Base-by-base conservation (phyloP, 2,113 vertebrate genomes). In the Haemorhous mexicanus region DNA sequence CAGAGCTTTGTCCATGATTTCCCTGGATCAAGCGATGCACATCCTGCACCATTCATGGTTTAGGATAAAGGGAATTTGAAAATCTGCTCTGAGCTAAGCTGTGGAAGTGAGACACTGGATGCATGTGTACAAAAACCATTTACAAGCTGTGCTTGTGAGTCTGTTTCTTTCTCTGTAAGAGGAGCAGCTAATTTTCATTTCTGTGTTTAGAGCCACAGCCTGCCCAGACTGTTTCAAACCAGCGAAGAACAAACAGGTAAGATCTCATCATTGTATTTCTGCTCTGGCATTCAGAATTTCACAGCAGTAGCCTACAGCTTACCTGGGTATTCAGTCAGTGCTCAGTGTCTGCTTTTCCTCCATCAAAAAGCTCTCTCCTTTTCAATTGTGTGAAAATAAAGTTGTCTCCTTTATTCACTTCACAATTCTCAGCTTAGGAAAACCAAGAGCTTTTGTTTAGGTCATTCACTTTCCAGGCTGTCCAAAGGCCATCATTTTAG, bases 221-320 rank as follows among this genome's bases (percentile, higher is more conserved):
- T 99, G 99, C 90, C 98, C 98, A 6, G 98, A 98, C 96, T 99
- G 99, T 97, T 99, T 99, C 98, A 99, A 98, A 95, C 98, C 98
- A 95, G 98, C 98, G 1, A 99, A 99, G 97, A 99, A 99, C 97
- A 99, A 99, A 96, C 98, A 98, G 98, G 99, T 99, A 98, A 97
- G 97, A 59, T 44, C 84, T 91, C 68, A 28, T 41, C 46, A 21
- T 6, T 44, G 14, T 27, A 74, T 58, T 94, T 94, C 77, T 73
- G 89, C 58, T 87, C 80, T 56, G 49, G 46, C 79, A 43, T 83
- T 62, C 39, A 87, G 50, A 88, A 67, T 94, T 80, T 95, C 76
- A 75, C 47, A 94, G 72, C 59, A 81, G 61, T 49, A 62, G 16
- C 59, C 59, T 87, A 55, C 66, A 87, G 33, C 70, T 95, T 75